Evolutionary conservation across 2,113 vertebrate species (phyloP), one percentile per base, ranked within the genome.

Genomic region (Willisornis vidua): DNA sequence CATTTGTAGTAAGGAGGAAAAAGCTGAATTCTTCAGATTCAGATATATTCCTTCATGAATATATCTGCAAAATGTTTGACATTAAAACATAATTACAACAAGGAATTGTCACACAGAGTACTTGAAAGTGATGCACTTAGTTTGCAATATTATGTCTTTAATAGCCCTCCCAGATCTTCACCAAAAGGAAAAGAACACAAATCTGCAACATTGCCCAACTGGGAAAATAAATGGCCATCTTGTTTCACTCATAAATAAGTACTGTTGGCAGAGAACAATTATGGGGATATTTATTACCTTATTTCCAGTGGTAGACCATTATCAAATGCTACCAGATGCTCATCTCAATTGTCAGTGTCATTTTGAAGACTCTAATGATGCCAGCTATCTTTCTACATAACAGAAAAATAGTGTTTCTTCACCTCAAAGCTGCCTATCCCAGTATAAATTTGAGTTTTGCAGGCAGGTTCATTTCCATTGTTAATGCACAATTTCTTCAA

Each of bases 301-400:
- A 71, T 96, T 97, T 95, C 54, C 87, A 88, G 85, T 48, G 51
- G 43, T 46, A 95, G 67, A 91, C 75, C 75, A 94, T 94, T 97
- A 97, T 91, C 96, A 96, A 94, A 95, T 95, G 85, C 59, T 94
- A 93, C 87, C 94, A 96, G 90, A 88, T 95, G 93, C 83, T 96
- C 93, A 96, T 94, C 91, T 93, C 63, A 83, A 83, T 95, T 89
- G 39, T 73, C 85, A 90, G 1, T 83, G 91, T 91, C 78, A 71
- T 86, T 87, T n/a, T 86, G 87, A 95, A 90, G 39, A 71, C 58
- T 81, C 33, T 93, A 94, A 93, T 59, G n/a, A 80, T 70, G 33
- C 15, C 51, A 94, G 35, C 31, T 74, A 74, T 39, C 66, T 91
- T 92, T 75, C 81, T 57, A 54, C 35, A 24, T 19, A 52, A 70